These are phyloP conservation scores for Theocolax elegans DNA, from an alignment of 1,140 invertebrate species.

Conservation along the genomic window DNA sequence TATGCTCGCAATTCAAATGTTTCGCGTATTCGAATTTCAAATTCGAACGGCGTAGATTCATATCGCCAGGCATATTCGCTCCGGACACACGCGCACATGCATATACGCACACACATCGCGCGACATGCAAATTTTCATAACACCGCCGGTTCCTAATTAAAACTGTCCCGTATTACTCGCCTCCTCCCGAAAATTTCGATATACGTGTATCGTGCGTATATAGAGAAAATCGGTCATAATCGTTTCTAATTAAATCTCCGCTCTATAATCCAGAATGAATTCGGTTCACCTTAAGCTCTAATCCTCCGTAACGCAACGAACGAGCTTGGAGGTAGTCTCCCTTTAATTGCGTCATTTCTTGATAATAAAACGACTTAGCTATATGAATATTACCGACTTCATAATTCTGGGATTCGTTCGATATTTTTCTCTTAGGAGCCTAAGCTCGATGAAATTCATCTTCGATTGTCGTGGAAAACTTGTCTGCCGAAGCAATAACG, in stretches of 20 bases:
- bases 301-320: too few species aligned
- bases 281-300: not conserved
- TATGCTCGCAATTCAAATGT: not conserved
- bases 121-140: slow-evolving; percentile 17
- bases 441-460: too few species aligned
- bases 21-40: not conserved
- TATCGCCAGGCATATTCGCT: slow-evolving; percentile 19
- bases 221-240: slow-evolving; percentile 10
- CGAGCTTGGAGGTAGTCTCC: too few species aligned
- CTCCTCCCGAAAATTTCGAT: too few species aligned
- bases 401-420: too few species aligned
- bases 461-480: too few species aligned
- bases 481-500: slow-evolving; percentile 42
- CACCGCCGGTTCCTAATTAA: not conserved
- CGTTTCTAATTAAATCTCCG: not conserved
- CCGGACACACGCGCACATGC: too few species aligned
- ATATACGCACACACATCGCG: not conserved
- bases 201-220: too few species aligned
- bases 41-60: slow-evolving; percentile 21
- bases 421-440: too few species aligned
- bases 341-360: too few species aligned
- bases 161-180: not conserved
- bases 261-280: slow-evolving; percentile 8
- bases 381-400: too few species aligned
- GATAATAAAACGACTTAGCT: too few species aligned